Evolutionary conservation across 2,797 vertebrate genomes (phyloP).

Genomic region (Eulemur coronatus): DNA sequence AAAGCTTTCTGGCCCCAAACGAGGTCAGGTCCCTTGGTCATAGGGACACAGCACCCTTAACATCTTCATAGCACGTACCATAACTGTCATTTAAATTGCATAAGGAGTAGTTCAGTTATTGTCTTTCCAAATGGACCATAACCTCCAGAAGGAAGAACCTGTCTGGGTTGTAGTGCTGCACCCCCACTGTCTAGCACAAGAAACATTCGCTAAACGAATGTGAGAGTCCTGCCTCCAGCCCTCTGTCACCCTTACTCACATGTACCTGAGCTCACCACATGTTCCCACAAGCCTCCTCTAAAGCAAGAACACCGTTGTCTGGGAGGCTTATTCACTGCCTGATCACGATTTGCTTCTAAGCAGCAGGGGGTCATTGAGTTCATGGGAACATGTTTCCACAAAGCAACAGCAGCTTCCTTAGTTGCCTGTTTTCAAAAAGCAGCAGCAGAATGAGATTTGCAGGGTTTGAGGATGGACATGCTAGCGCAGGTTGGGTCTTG

Average conservation of each 20-base stretch:
- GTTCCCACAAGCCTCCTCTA: not conserved
- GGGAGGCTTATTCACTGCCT: not conserved
- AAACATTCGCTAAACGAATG: not conserved
- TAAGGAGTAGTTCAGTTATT: not conserved
- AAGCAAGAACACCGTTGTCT: not conserved
- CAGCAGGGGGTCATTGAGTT: not conserved
- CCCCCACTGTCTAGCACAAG: not conserved
- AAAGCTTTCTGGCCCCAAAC: not conserved
- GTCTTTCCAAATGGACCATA: not conserved
- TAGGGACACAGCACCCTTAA: not conserved
- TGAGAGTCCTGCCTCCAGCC: not conserved
- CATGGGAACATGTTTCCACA: not conserved
- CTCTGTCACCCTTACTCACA: not conserved
- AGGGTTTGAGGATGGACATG: not conserved
- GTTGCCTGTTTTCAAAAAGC: not conserved
- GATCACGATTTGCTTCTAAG: conserved; percentile 12
- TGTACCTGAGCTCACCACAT: not conserved
- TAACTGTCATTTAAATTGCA: not conserved
- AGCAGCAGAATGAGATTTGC: not conserved
- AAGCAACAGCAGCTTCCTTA: not conserved
- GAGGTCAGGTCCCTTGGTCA: not conserved
- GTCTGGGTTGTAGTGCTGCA: not conserved
- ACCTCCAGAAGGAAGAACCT: not conserved
- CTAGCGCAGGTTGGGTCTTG: not conserved
- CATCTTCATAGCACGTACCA: not conserved